phyloP scores from a whole-genome alignment of 2,797 vertebrate species.

The Lithobates pipiens region DNA sequence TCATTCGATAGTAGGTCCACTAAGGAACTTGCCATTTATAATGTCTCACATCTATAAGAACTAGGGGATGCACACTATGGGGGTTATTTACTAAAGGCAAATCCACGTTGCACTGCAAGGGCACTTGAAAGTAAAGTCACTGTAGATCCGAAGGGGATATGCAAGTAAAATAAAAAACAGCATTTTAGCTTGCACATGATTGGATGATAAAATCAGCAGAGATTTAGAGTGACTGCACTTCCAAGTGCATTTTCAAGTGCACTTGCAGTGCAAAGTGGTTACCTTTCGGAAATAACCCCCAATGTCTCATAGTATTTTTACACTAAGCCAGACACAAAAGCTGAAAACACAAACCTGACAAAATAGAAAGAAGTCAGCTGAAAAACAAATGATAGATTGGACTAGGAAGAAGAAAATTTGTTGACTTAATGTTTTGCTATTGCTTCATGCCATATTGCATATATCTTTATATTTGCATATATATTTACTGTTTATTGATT shows the following conservation, averaged over 20 bases:
- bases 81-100: too few relatives aligned
- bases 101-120: too few relatives aligned
- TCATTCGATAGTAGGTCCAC: not conserved
- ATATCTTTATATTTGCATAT: slow-evolving; percentile 11
- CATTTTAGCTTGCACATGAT: too few relatives aligned
- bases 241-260: too few relatives aligned
- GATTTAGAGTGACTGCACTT: too few relatives aligned
- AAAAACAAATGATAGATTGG: slow-evolving; percentile 17
- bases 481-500: not conserved
- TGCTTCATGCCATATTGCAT: not conserved
- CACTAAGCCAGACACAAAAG: not conserved
- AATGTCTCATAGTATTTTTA: slow-evolving; percentile 22
- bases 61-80: not conserved
- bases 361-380: not conserved
- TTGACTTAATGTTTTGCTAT: not conserved
- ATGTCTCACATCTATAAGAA: not conserved
- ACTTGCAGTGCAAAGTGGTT: too few relatives aligned
- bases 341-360: slow-evolving; percentile 19
- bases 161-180: too few relatives aligned
- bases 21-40: slow-evolving; percentile 28
- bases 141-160: too few relatives aligned
- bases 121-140: too few relatives aligned
- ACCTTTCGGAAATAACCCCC: too few relatives aligned
- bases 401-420: not conserved
- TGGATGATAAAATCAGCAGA: too few relatives aligned